Conservation (phyloP, 2,797 vertebrate genomes). For the Petrocephalus schoutedeni region DNA sequence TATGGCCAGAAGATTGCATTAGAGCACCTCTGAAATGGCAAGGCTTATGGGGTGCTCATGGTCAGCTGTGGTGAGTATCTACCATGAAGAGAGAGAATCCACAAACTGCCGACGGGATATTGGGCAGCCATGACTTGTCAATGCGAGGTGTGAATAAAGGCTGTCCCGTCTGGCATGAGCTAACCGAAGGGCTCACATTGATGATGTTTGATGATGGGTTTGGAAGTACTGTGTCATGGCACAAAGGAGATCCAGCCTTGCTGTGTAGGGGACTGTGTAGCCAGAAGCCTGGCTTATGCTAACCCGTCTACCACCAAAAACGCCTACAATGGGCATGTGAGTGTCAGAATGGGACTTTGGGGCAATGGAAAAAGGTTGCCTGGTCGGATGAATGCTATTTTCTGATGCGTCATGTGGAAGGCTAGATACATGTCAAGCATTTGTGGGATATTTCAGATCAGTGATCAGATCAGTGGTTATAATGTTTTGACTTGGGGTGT, state of each 20-base stretch:
- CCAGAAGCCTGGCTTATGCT: neutral
- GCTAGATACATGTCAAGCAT: neutral
- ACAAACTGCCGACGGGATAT: neutral
- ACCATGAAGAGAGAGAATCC: neutral
- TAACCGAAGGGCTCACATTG: neutral
- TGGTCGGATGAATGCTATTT: neutral
- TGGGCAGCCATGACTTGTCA: neutral
- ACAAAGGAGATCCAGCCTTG: neutral
- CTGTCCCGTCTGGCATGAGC: neutral
- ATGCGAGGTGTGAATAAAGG: neutral
- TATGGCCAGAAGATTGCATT: neutral
- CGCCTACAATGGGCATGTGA: neutral
- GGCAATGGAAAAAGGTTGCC: neutral
- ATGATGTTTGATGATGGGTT: neutral
- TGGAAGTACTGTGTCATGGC: neutral
- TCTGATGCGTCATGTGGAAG: neutral
- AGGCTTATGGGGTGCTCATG: neutral
- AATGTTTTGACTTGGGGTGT: neutral
- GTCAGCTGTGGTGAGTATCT: neutral
- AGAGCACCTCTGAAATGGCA: neutral
- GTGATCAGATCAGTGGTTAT: too few relatives aligned
- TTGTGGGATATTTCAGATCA: neutral
- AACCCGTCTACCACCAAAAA: neutral
- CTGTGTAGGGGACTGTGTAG: neutral
- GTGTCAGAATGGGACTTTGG: neutral